Evolutionary conservation across 2,888 invertebrate genomes (phyloP), one percentile per base, ranked within the genome.

Genomic region (Drosophila peninsularis): DNA sequence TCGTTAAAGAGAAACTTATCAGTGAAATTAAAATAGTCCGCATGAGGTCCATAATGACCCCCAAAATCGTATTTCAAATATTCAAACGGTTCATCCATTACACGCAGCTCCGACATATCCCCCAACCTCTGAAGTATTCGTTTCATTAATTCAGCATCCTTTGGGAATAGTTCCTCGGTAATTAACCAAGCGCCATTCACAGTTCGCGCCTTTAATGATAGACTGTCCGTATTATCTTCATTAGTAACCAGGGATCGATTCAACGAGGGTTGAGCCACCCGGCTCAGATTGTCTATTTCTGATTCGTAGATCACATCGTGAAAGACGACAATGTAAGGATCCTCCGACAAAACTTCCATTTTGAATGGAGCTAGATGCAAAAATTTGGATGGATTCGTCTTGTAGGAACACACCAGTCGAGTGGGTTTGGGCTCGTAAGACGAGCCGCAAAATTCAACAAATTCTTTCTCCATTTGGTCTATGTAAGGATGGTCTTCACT

Each of bases 281-380:
- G 21, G 2, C 39, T 44, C 5, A 81, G 2, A 3, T 17, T 2
- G 1, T 1, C 13, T 0, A 58, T 56, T 27, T 70, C 78, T 5
- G 56, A 11, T 0, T 37, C 57, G 13, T 58, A 64, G 5, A 82
- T 14, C 0, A 75, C 63, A 30, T 85, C 63, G 21, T 82, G 80
- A 32, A 73, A 82, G 1, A 63, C 57, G 0, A 60, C 71, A 0
- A 85, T 14, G 11, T 68, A 68, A 0, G 82, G 82, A 27, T 80
- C 54, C 7, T 47, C 7, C 0, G 63, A 78, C 3, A 82, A n/a
- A 37, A 62, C 45, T 19, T 82, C 82, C 69, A 75, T 65, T 55
- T 73, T 75, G 0, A 80, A 63, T 2, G 82, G 82, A 0, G 82
- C 82, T 39, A 82, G 17, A 1, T 50, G 56, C 27, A 82, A 14